Percentiles rank a stretch among this genome's conserved stretches.
Evolutionary conservation across 2,888 invertebrate genomes (phyloP).

Genomic region (Panzeria rudis): DNA sequence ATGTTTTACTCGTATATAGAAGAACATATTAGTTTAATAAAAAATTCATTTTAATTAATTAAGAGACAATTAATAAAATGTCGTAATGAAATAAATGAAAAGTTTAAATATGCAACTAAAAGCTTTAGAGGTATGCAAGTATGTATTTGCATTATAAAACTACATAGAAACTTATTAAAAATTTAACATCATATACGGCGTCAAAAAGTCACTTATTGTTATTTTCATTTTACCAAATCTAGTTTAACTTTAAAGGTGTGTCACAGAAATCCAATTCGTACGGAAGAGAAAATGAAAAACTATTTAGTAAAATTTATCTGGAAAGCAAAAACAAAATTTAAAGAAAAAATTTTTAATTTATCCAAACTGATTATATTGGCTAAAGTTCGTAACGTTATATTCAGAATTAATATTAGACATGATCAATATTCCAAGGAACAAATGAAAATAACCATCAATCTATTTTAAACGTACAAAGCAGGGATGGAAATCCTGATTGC

Average conservation of each 20-base stretch:
- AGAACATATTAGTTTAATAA: background rate
- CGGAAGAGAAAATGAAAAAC: too few relatives aligned
- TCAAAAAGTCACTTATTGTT: background rate
- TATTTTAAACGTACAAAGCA: too few relatives aligned
- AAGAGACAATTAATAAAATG: background rate
- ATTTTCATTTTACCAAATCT: background rate
- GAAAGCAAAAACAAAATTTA: too few relatives aligned
- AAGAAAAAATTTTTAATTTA: too few relatives aligned
- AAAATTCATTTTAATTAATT: background rate
- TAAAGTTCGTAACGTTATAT: too few relatives aligned
- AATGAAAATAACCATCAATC: too few relatives aligned
- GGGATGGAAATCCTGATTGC: too few relatives aligned
- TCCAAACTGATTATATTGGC: too few relatives aligned
- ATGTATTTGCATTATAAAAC: conserved; percentile 2
- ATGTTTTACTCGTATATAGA: conserved; percentile 12
- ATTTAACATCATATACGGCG: background rate
- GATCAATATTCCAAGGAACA: too few relatives aligned
- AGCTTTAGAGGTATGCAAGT: too few relatives aligned
- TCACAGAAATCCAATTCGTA: background rate
- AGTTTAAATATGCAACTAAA: background rate
- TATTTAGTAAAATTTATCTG: too few relatives aligned
- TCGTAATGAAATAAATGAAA: background rate
- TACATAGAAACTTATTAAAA: background rate
- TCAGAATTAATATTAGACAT: too few relatives aligned
- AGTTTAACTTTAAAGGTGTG: background rate